phyloP scores from a whole-genome alignment of 2,888 invertebrate species.

The Molanna angustata region DNA sequence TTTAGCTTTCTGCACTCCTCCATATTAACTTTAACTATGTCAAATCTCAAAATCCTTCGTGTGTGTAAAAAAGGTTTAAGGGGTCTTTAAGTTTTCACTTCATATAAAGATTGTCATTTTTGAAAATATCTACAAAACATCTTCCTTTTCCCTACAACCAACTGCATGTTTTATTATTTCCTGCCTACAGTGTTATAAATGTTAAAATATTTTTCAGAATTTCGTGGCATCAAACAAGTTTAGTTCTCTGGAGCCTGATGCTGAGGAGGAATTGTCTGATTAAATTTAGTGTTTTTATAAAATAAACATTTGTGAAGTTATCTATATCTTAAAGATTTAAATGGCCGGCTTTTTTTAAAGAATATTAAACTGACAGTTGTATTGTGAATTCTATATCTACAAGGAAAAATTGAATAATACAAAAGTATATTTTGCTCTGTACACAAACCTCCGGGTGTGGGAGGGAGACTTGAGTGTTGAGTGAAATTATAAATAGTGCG shows the following conservation, averaged over 20 bases:
- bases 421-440: background rate
- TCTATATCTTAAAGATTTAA: slow-evolving; percentile 5
- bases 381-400: slow-evolving; percentile 3
- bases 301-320: slow-evolving; percentile 7
- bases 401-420: slow-evolving; percentile 4
- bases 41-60: too few relatives aligned
- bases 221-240: slow-evolving; percentile 76
- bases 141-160: too few relatives aligned
- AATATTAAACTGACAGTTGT: slow-evolving; percentile 14
- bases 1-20: too few relatives aligned
- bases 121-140: too few relatives aligned
- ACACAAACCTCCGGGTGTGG: background rate
- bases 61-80: too few relatives aligned
- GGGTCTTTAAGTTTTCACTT: too few relatives aligned
- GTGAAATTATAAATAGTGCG: slow-evolving; percentile 18
- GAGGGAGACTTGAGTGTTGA: slow-evolving; percentile 4
- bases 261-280: slow-evolving; percentile 45
- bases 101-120: too few relatives aligned
- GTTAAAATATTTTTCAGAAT: slow-evolving; percentile 60
- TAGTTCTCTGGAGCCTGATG: slow-evolving; percentile 68
- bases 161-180: too few relatives aligned
- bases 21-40: too few relatives aligned
- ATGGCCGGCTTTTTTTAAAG: slow-evolving; percentile 15
- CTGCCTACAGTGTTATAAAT: too few relatives aligned
- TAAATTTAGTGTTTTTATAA: slow-evolving; percentile 8